Conservation (phyloP, 1,140 invertebrate genomes). For the Steinernema khuongi region DNA sequence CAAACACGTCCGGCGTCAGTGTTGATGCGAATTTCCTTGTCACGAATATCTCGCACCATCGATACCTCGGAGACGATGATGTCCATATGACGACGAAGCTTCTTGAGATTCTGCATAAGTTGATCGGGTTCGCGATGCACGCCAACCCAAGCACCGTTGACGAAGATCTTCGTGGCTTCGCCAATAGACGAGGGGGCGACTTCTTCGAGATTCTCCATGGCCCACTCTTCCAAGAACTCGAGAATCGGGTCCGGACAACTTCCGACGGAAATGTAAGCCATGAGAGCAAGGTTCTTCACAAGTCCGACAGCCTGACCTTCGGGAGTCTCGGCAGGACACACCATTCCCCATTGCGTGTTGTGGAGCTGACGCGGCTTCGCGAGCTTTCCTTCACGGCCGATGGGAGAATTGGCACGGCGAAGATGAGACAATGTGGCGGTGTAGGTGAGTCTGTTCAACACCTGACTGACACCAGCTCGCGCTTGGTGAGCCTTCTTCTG, state of each 20-base stretch:
- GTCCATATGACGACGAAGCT: constrained; percentile 94
- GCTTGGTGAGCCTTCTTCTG: constrained; percentile 99
- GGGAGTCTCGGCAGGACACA: constrained; percentile 97
- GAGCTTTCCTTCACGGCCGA: constrained; percentile 93
- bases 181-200: constrained; percentile 52
- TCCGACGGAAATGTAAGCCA: constrained; percentile 98
- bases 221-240: constrained; percentile 99
- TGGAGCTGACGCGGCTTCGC: constrained; percentile 95
- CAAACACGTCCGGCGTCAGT: constrained; percentile 97
- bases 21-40: constrained; percentile 94
- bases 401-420: constrained; percentile 90
- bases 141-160: constrained; percentile 95
- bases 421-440: constrained; percentile 96
- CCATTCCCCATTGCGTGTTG: constrained; percentile 98
- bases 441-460: constrained; percentile 90
- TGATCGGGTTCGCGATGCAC: constrained; percentile 97
- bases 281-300: constrained; percentile 94
- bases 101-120: constrained; percentile 88
- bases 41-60: constrained; percentile 94
- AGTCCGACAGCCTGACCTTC: constrained; percentile 74
- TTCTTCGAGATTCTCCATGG: constrained; percentile 93
- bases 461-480: constrained; percentile 83
- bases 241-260: constrained; percentile 94
- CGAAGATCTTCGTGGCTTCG: constrained; percentile 91
- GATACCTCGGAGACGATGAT: constrained; percentile 97